These are phyloP conservation scores for Maniola jurtina DNA, from an alignment of 1,140 invertebrate genomes.

Conservation along the genomic window DNA sequence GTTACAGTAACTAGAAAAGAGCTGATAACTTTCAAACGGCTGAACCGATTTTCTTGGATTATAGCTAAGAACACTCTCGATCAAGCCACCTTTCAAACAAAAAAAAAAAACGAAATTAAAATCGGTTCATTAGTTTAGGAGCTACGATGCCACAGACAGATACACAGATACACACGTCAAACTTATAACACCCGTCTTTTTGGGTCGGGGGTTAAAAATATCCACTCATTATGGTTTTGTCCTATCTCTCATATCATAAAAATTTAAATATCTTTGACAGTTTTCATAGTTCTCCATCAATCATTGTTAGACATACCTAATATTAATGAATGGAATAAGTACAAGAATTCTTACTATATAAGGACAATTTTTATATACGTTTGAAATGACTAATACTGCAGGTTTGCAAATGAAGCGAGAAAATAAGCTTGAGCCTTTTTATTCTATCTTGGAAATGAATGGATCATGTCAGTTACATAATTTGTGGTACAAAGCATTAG, in stretches of 20 bases:
- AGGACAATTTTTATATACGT: slow-evolving; percentile 28
- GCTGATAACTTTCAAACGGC: too few relatives aligned
- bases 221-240: not conserved
- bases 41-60: too few relatives aligned
- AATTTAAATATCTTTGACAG: not conserved
- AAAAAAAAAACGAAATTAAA: too few relatives aligned
- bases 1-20: too few relatives aligned
- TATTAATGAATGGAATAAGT: slow-evolving; percentile 5
- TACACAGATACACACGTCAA: too few relatives aligned
- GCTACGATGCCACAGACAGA: too few relatives aligned
- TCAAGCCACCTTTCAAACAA: too few relatives aligned
- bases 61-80: too few relatives aligned
- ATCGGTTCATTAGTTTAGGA: too few relatives aligned
- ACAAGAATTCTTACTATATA: slow-evolving; percentile 13
- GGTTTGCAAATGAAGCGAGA: slow-evolving; percentile 45
- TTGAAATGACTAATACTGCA: slow-evolving; percentile 40
- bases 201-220: too few relatives aligned
- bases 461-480: slow-evolving; percentile 45
- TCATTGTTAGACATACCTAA: slow-evolving; percentile 6
- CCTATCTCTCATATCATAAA: not conserved
- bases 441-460: slow-evolving; percentile 54
- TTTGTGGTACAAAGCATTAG: slow-evolving; percentile 34
- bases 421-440: slow-evolving; percentile 47
- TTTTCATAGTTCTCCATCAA: not conserved
- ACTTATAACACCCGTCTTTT: too few relatives aligned